A percentile compares a stretch with the other conserved stretches of the same genome.
Evolutionary conservation across 2,888 invertebrate species (phyloP).

Genomic region (Tiliacea citrago): DNA sequence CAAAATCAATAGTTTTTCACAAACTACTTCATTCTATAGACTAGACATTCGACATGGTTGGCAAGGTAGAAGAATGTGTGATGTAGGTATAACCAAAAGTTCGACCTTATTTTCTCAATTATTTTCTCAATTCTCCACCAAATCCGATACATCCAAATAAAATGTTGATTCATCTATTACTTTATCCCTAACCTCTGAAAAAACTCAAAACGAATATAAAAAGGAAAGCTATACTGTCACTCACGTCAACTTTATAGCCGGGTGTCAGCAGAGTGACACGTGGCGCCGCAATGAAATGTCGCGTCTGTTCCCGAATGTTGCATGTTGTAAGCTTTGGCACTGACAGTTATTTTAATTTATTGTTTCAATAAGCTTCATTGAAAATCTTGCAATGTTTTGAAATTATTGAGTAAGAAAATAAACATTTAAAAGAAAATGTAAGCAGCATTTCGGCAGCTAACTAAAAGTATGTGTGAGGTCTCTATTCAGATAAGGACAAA

Average conservation of each 20-base stretch:
- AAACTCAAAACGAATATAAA: slow-evolving; percentile 35
- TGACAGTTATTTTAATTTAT: slow-evolving; percentile 20
- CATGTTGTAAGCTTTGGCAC: slow-evolving; percentile 18
- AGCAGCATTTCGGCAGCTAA: neutral
- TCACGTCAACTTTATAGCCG: slow-evolving; percentile 49
- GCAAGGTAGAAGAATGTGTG: neutral
- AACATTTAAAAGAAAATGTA: neutral
- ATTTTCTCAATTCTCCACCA: neutral
- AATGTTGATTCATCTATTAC: slow-evolving; percentile 17
- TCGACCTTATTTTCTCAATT: neutral
- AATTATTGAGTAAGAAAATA: neutral
- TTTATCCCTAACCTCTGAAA: slow-evolving; percentile 1
- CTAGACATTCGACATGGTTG: neutral
- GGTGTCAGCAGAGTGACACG: slow-evolving; percentile 48
- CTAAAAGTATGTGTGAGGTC: neutral
- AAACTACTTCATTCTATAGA: neutral
- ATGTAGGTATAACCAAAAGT: neutral
- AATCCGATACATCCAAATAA: slow-evolving; percentile 11
- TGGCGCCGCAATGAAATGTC: slow-evolving; percentile 44
- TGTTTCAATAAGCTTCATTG: neutral
- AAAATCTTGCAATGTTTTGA: neutral
- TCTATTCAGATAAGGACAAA: neutral
- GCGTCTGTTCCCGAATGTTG: slow-evolving; percentile 38
- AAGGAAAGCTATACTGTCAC: slow-evolving; percentile 32
- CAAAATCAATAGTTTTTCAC: neutral